These are phyloP conservation scores for Enteromius unitaeniatus DNA, from an alignment of 2,797 vertebrate genomes.

Conservation along the genomic window DNA sequence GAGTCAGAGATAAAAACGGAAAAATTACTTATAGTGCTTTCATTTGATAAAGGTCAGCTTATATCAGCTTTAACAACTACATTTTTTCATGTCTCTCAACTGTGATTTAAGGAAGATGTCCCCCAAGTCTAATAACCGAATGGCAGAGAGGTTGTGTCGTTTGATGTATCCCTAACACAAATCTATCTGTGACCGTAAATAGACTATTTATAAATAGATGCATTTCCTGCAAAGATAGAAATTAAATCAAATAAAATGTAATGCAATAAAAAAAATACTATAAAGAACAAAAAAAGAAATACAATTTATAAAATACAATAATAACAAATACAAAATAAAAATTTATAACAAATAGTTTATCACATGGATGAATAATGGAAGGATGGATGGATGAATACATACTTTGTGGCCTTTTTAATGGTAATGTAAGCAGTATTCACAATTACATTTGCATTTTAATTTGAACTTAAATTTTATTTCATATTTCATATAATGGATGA, in stretches of 20 bases:
- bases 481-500: neutral
- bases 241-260: too few species aligned
- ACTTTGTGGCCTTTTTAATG: neutral
- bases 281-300: too few species aligned
- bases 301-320: too few species aligned
- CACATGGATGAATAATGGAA: neutral
- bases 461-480: too few species aligned
- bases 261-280: too few species aligned
- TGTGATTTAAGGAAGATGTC: slow-evolving; percentile 9
- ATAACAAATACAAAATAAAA: too few species aligned
- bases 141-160: neutral
- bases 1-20: slow-evolving; percentile 1
- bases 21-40: neutral
- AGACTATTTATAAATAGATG: too few species aligned
- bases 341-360: too few species aligned
- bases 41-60: slow-evolving; percentile 8
- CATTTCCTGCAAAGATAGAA: too few species aligned
- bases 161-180: neutral
- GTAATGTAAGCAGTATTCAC: neutral
- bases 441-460: neutral
- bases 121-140: slow-evolving; percentile 21
- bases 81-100: neutral
- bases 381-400: neutral
- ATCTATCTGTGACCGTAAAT: too few species aligned
- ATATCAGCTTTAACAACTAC: neutral